Evolutionary conservation across 2,888 invertebrate species (phyloP).

Genomic region (Griposia aprilina): DNA sequence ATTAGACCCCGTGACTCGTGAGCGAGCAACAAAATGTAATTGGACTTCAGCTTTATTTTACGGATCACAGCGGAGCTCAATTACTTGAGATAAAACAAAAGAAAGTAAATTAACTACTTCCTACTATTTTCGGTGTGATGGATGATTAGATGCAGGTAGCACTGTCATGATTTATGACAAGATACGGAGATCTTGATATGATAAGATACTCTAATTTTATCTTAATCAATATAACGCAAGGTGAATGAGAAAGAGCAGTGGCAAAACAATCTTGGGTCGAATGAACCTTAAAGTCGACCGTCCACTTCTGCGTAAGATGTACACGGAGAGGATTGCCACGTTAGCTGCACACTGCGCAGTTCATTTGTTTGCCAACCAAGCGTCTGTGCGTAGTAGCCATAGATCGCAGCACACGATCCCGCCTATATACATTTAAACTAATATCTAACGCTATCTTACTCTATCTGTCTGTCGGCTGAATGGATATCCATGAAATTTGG

Average conservation of each 20-base stretch:
- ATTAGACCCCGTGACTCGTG: conserved; percentile 79
- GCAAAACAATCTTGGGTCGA: conserved; percentile 30
- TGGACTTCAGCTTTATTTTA: conserved; percentile 71
- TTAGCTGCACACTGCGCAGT: not conserved
- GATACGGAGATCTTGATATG: conserved; percentile 10
- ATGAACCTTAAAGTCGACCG: not conserved
- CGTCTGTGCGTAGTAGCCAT: not conserved
- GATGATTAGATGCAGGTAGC: conserved; percentile 25
- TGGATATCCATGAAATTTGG: no score
- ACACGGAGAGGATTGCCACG: no score
- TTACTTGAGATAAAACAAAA: conserved; percentile 70
- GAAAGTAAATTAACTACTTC: conserved; percentile 70
- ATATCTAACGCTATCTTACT: no score
- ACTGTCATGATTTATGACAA: conserved; percentile 35
- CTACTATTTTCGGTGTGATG: conserved; percentile 35
- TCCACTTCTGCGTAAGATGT: not conserved
- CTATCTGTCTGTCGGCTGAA: no score
- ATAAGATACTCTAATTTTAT: conserved; percentile 1
- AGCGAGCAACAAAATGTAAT: conserved; percentile 78
- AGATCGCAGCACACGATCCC: not conserved
- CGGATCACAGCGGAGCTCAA: conserved; percentile 71
- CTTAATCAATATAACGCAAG: conserved; percentile 11
- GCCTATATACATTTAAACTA: no score
- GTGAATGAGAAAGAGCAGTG: conserved; percentile 23
- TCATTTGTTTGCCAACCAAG: not conserved